Conservation (phyloP, 2,888 invertebrate species). For the Bombyx huttoni region DNA sequence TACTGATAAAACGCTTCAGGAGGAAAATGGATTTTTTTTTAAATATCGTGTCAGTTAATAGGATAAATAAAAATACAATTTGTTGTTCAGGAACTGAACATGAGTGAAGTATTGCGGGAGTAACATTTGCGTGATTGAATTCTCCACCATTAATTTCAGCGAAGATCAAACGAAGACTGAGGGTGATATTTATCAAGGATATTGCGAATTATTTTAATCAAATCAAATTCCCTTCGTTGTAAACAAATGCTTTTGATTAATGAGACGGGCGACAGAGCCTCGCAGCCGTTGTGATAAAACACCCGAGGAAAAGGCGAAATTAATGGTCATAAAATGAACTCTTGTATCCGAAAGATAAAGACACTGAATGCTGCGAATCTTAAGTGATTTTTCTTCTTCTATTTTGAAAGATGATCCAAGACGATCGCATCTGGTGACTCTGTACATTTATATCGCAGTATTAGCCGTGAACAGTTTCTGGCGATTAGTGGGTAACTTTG, state of each 20-base stretch:
- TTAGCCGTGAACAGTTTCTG: constrained; percentile 39
- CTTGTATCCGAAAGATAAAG: constrained; percentile 69
- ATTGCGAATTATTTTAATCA: constrained; percentile 74
- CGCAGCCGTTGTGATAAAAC: constrained; percentile 69
- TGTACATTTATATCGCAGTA: constrained; percentile 49
- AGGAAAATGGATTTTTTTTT: no score
- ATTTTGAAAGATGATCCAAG: constrained; percentile 56
- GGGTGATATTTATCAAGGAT: constrained; percentile 74
- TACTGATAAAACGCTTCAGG: no score
- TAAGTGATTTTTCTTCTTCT: constrained; percentile 64
- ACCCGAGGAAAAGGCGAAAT: constrained; percentile 68
- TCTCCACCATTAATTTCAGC: constrained; percentile 68
- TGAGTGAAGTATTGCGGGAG: constrained; percentile 31
- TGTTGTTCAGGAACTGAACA: constrained; percentile 8
- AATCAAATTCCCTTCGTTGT: constrained; percentile 73
- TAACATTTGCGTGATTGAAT: constrained; percentile 68
- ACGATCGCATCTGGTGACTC: constrained; percentile 61
- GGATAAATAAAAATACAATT: background rate
- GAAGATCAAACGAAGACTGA: constrained; percentile 71
- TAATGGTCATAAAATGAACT: constrained; percentile 74
- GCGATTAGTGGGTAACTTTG: constrained; percentile 53
- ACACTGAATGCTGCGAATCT: constrained; percentile 66
- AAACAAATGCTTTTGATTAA: constrained; percentile 74
- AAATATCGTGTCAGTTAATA: background rate
- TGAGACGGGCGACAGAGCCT: constrained; percentile 70